Percentiles rank a stretch among this genome's conserved stretches.
These are phyloP conservation scores for Geophilus truncorum DNA, from an alignment of 2,888 invertebrate species.

Conservation along the genomic window DNA sequence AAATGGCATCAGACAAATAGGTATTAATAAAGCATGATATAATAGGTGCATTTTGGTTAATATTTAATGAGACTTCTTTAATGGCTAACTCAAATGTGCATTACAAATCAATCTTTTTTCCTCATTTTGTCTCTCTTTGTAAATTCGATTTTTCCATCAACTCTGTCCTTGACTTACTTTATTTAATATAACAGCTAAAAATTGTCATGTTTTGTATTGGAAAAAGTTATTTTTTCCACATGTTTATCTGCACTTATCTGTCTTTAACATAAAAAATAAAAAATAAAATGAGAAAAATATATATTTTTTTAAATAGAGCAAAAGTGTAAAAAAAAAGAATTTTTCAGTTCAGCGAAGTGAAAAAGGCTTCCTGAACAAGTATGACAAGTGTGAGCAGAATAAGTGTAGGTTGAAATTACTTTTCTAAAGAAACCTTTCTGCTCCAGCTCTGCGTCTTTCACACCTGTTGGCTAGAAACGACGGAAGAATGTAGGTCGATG, in stretches of 20 bases:
- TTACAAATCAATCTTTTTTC: background rate
- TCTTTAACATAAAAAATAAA: background rate
- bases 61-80: background rate
- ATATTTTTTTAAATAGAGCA: background rate
- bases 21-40: background rate
- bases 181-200: background rate
- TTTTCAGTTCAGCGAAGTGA: background rate
- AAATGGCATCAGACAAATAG: background rate
- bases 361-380: background rate
- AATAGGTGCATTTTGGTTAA: background rate
- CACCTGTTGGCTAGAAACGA: slow-evolving; percentile 9
- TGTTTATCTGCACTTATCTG: background rate
- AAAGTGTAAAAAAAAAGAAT: background rate
- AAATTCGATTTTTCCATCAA: slow-evolving; percentile 15
- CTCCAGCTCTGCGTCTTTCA: background rate
- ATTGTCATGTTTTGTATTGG: background rate
- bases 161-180: slow-evolving; percentile 7
- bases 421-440: background rate
- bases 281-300: background rate
- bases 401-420: background rate
- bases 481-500: background rate
- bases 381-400: background rate
- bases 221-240: background rate
- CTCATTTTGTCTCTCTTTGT: background rate
- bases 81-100: background rate